Evolutionary conservation across 2,888 invertebrate genomes (phyloP), one percentile per base, ranked within the genome.

Genomic region (Andrena praecox): DNA sequence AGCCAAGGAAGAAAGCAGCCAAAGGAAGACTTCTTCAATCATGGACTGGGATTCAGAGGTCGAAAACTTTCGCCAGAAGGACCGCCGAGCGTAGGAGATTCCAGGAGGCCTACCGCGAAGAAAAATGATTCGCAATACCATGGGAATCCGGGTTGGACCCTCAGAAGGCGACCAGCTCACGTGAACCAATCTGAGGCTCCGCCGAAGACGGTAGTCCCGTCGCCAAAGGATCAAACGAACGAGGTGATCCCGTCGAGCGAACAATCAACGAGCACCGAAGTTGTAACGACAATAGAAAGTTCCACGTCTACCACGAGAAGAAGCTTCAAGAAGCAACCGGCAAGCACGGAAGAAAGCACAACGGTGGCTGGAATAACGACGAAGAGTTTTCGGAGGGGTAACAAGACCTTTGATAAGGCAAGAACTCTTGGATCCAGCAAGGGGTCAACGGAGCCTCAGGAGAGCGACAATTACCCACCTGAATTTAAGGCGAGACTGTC

Each of bases 401-500:
- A 78, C 66, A 91, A 92, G 72, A 88, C 85, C 7, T 91, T 89
- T 48, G 84, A 84, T 0, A 91, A 91, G 68, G 52, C 77, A 7
- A 79, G 69, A 16, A 56, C 35, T 29, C 24, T 67, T 27, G 63
- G 48, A 52, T 1, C 68, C 42, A 50, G 83, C 31, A 90, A 87
- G 20, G 31, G 56, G 0, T 77, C 87, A 3, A 42, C 64, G 3
- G 89, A 90, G 2, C 52, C 73, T 3, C 87, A 87, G 7, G 93
- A 93, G 33, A 88, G 84, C 29, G 93, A 93, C 56, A 94, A 94
- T 80, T 93, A 94, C 89, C 93, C 94, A 24, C 88, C 92, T 0
- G 92, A 93, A 33, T 94, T 93, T 69, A 93, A 93, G 71, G 93
- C 93, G 33, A 91, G 90, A 75, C 77, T 94, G 63, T 87, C 89